Conservation (phyloP, 2,113 vertebrate species). For the Phyllostomus discolor region DNA sequence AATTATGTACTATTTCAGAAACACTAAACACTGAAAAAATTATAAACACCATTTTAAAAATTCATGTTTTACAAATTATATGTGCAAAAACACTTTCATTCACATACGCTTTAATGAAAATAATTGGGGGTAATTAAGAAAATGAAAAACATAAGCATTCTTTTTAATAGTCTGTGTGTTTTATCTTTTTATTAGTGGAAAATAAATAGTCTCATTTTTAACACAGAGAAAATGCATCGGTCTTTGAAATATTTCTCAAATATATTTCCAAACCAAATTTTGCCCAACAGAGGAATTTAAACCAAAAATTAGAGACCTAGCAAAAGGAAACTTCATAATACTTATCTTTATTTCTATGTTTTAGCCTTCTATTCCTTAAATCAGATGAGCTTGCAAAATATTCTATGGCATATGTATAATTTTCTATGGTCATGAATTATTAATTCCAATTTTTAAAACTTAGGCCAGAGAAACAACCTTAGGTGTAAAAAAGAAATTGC, state of each 20-base stretch:
- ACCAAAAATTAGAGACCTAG: background rate
- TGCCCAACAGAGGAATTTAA: background rate
- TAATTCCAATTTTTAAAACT: conserved; percentile 22
- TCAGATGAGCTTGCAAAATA: background rate
- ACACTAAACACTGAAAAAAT: background rate
- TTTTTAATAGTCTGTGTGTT: background rate
- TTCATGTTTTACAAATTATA: background rate
- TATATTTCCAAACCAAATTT: background rate
- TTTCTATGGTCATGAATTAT: conserved; percentile 30
- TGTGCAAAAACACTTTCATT: background rate
- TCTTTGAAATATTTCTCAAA: conserved; percentile 7
- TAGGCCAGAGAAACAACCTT: conserved; percentile 1
- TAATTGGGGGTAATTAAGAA: background rate
- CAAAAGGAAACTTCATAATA: background rate
- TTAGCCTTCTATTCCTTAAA: background rate
- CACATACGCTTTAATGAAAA: background rate
- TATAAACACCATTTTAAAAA: background rate
- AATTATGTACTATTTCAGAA: conserved; percentile 4
- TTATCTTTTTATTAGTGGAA: background rate
- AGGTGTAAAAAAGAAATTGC: background rate
- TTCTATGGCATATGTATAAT: background rate
- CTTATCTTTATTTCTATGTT: background rate
- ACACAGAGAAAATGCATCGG: background rate
- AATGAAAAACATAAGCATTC: background rate
- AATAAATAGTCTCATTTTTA: background rate